phyloP scores from a whole-genome alignment of 2,113 vertebrate genomes.

The Catharus minimus region DNA sequence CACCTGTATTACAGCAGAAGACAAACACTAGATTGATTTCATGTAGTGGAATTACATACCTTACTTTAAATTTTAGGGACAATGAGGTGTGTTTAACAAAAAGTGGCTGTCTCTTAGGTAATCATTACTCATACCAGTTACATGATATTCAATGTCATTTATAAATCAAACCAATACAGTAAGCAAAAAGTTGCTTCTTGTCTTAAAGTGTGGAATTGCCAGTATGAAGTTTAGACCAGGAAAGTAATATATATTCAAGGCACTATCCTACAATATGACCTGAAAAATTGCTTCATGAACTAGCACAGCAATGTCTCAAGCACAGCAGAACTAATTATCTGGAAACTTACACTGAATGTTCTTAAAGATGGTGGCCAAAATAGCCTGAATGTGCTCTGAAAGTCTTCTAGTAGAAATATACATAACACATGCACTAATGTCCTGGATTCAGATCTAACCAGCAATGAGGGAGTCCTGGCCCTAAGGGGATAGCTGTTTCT shows the following conservation, averaged over 20 bases:
- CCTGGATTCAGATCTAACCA: neutral
- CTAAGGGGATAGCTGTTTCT: neutral
- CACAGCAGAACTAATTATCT: neutral
- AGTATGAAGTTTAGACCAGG: neutral
- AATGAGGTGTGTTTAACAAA: neutral
- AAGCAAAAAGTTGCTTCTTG: neutral
- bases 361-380: neutral
- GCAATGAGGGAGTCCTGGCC: neutral
- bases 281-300: neutral
- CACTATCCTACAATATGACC: neutral
- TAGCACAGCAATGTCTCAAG: neutral
- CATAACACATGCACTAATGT: accelerated
- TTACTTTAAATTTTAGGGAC: neutral
- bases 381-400: neutral
- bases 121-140: neutral
- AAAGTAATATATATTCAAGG: neutral
- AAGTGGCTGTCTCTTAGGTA: neutral
- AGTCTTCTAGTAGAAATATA: neutral
- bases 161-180: neutral
- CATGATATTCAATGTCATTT: neutral
- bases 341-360: neutral
- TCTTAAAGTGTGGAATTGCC: neutral
- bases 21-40: neutral
- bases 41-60: neutral
- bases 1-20: neutral